Evolutionary conservation across 2,797 vertebrate species (phyloP), one percentile per base, ranked within the genome.

Genomic region (Molossus molossus): DNA sequence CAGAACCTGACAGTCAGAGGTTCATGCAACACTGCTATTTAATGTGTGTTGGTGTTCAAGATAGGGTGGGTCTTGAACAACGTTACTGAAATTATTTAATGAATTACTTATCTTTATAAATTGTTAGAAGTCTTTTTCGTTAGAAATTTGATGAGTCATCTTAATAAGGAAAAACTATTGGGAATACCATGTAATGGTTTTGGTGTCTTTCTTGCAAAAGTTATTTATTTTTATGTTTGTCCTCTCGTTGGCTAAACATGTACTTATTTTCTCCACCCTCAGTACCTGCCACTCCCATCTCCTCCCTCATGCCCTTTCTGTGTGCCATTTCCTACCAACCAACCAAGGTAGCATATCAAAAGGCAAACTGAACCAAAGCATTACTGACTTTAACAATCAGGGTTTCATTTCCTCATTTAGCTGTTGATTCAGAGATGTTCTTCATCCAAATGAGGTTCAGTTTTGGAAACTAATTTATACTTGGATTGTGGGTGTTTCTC

Each of bases 291-390:
- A 37, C 21, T 53, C 40, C 33, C 48, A 65, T 17, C 29, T 72
- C 27, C 50, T 55, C 12, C 10, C 13, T 1, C 10, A 14, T 6
- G 25, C 53, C 58, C 18, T 91, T 53, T 76, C 40, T 20, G 9
- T 65, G 55, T 80, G 27, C 29, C 29, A 27, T 87, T 93, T 89
- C 70, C 20, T 45, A 17, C 25, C 20, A 80, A 4, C 13, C n/a
- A 37, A n/a, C 75, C 62, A 64, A 73, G 14, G 12, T 18, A 33
- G 23, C 60, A 18, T 62, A 27, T 62, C 29, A 80, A 90, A 58
- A 95, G 58, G 76, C 33, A 82, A 90, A 82, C 4, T 15, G 60
- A 90, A 81, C 37, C 77, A 91, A 80, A 94, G 15, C 27, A 62
- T 83, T 25, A 29, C 13, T 17, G 76, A 64, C 76, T 64, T 60